These are phyloP conservation scores for Motacilla alba DNA, from an alignment of 2,113 vertebrate species.

Conservation along the genomic window DNA sequence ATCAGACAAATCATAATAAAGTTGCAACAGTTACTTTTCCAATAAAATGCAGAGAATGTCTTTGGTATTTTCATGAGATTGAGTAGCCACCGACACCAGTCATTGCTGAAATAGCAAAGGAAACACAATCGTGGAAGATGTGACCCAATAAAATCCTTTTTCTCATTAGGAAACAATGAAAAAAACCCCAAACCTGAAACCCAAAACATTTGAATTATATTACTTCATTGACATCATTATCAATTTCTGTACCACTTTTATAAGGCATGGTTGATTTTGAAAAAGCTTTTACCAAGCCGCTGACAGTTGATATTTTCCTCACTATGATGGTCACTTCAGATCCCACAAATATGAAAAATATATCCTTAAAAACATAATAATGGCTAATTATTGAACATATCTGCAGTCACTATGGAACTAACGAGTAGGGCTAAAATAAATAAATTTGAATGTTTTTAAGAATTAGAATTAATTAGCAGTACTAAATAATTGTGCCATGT, in stretches of 20 bases:
- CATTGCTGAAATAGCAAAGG: background rate
- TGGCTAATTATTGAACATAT: constrained; percentile 85
- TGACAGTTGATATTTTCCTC: background rate
- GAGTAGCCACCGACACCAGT: background rate
- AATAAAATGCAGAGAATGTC: background rate
- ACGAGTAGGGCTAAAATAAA: constrained; percentile 75
- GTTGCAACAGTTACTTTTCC: background rate
- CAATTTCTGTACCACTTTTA: background rate
- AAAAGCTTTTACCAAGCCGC: background rate
- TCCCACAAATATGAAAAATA: background rate
- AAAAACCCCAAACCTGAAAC: background rate
- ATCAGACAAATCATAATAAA: background rate
- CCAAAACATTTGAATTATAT: background rate
- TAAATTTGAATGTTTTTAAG: background rate
- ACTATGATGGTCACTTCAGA: background rate
- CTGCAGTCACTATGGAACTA: constrained; percentile 82
- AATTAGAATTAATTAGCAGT: background rate
- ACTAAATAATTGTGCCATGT: background rate
- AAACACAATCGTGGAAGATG: background rate
- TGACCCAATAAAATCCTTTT: background rate
- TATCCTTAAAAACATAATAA: background rate
- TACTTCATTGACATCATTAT: background rate
- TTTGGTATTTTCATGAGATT: background rate
- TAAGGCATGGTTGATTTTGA: background rate
- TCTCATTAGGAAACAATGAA: background rate